phyloP scores from a whole-genome alignment of 2,797 vertebrate species.

The Myotis myotis region DNA sequence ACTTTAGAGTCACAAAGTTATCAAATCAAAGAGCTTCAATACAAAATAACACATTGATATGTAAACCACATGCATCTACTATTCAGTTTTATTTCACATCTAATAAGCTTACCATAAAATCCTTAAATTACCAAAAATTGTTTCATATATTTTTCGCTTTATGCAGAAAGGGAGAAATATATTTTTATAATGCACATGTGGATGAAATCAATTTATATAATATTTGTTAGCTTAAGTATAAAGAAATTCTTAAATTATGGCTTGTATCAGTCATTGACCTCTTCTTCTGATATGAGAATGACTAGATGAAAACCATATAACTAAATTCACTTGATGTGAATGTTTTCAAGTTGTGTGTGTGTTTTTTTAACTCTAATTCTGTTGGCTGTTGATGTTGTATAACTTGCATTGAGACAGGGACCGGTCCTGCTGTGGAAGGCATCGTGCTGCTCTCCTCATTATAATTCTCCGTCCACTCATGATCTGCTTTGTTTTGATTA shows the following conservation, averaged over 20 bases:
- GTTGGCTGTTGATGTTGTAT: not conserved
- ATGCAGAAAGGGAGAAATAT: not conserved
- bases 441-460: fast-evolving
- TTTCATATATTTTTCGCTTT: not conserved
- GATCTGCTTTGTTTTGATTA: not conserved
- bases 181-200: not conserved
- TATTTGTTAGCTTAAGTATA: not conserved
- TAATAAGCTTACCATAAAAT: not conserved
- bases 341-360: not conserved
- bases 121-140: not conserved
- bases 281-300: not conserved
- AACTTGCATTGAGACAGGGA: not conserved
- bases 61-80: not conserved
- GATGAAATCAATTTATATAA: not conserved
- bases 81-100: not conserved
- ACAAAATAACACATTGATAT: not conserved
- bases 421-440: not conserved
- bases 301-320: not conserved
- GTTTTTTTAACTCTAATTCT: not conserved
- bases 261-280: not conserved
- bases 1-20: not conserved
- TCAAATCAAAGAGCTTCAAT: not conserved
- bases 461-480: not conserved
- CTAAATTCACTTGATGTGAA: not conserved
- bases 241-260: not conserved